phyloP scores from a whole-genome alignment of 2,113 vertebrate genomes.

The Mellivora capensis region DNA sequence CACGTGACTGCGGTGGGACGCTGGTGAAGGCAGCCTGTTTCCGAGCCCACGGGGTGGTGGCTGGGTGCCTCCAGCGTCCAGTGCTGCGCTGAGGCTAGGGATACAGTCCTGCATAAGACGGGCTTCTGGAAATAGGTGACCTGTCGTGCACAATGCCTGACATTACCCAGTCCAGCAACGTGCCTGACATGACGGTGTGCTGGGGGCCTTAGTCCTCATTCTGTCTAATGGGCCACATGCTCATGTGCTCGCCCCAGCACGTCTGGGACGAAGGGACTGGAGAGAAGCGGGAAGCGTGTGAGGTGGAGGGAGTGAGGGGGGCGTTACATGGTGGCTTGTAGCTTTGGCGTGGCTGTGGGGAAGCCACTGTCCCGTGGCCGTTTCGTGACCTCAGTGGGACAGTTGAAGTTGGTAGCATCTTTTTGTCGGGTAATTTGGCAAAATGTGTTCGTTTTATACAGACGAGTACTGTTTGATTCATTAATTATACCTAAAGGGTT shows the following conservation, averaged over 20 bases:
- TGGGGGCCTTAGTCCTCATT: not conserved
- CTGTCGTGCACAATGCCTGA: fast-evolving
- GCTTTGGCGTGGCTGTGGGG: too few species aligned
- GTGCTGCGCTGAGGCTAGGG: not conserved
- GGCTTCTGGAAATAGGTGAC: not conserved
- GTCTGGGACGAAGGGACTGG: not conserved
- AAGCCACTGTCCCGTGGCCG: not conserved
- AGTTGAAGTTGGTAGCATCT: not conserved
- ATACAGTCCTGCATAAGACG: fast-evolving
- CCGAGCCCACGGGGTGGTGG: not conserved
- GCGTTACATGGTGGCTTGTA: too few species aligned
- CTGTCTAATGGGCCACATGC: too few species aligned
- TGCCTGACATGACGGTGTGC: not conserved
- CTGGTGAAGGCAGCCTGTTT: not conserved
- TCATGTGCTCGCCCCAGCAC: not conserved
- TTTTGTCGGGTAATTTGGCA: not conserved
- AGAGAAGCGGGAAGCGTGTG: not conserved
- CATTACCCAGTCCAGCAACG: fast-evolving
- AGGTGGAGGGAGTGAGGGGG: not conserved
- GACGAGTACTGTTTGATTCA: not conserved
- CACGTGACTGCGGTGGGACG: not conserved
- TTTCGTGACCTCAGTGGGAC: not conserved
- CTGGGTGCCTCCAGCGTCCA: too few species aligned
- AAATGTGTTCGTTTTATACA: not conserved
- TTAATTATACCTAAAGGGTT: not conserved